A percentile compares a stretch with the other conserved stretches of the same genome.
Conservation (phyloP, 2,113 vertebrate species). For the Microcebus ravelobensis region DNA sequence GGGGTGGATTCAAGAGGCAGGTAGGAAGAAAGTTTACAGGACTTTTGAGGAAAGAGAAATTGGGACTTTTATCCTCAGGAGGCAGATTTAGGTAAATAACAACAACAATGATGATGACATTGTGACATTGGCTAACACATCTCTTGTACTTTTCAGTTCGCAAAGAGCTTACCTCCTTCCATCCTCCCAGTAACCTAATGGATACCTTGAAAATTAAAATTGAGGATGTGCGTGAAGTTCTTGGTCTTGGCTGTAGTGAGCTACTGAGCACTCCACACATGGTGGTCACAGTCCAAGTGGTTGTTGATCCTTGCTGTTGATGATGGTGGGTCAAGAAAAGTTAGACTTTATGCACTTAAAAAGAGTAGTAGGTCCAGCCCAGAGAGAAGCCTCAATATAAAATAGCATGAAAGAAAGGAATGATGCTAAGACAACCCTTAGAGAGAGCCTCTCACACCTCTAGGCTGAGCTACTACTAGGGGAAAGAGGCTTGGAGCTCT, state of each 20-base stretch:
- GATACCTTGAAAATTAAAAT: neutral
- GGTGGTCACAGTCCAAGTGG: accelerated
- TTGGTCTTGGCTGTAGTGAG: neutral
- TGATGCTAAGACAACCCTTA: neutral
- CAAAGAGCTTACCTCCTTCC: neutral
- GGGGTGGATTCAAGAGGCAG: neutral
- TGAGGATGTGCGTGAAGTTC: too few species aligned
- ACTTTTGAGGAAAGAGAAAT: neutral
- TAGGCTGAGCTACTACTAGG: neutral
- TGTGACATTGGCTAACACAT: neutral
- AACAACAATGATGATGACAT: too few species aligned
- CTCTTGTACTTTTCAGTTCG: neutral
- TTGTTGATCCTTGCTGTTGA: too few species aligned
- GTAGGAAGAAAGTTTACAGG: neutral
- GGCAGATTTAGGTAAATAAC: neutral
- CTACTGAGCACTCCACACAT: neutral
- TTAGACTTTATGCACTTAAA: neutral
- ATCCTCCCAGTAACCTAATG: neutral
- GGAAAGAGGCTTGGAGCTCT: too few species aligned
- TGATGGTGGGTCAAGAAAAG: neutral
- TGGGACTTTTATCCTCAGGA: neutral
- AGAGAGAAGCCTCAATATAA: neutral
- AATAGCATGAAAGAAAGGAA: neutral
- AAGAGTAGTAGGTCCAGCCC: neutral
- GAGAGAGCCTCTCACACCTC: neutral